A percentile compares a stretch with the other conserved stretches of the same genome.
Conservation (phyloP, 2,888 invertebrate species). For the Pterostichus niger region DNA sequence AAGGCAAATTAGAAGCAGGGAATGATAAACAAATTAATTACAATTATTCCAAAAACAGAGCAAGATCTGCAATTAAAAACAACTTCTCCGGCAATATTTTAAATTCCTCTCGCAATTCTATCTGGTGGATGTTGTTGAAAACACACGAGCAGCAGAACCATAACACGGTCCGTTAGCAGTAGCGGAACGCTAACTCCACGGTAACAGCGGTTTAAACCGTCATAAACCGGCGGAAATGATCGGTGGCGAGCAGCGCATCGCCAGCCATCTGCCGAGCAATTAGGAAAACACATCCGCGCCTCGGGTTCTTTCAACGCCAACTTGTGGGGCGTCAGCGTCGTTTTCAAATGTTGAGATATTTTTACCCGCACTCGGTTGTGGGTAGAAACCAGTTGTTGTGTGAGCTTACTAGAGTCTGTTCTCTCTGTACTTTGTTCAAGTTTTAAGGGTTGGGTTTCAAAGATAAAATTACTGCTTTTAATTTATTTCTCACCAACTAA, state of each 20-base stretch:
- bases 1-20: slow-evolving; percentile 15
- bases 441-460: not conserved
- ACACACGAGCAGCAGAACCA: slow-evolving; percentile 16
- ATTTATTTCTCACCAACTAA: too few species aligned
- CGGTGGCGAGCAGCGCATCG: slow-evolving; percentile 47
- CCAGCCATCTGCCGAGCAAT: slow-evolving; percentile 61
- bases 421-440: slow-evolving; percentile 14
- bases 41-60: slow-evolving; percentile 20
- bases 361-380: not conserved
- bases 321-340: not conserved
- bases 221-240: slow-evolving; percentile 64
- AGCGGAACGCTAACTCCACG: slow-evolving; percentile 48
- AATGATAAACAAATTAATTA: slow-evolving; percentile 42
- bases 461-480: too few species aligned
- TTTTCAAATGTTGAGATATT: slow-evolving; percentile 17
- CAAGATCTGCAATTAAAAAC: slow-evolving; percentile 36
- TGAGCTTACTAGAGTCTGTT: not conserved
- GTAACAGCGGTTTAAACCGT: slow-evolving; percentile 61
- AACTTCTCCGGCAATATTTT: slow-evolving; percentile 33
- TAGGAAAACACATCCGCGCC: slow-evolving; percentile 58
- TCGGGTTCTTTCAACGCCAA: slow-evolving; percentile 52
- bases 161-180: slow-evolving; percentile 51
- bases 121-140: slow-evolving; percentile 4
- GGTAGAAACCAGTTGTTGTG: not conserved
- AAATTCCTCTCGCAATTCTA: slow-evolving; percentile 18